Percentiles rank a stretch among this genome's conserved stretches.
These are phyloP conservation scores for Mastacembelus armatus DNA, from an alignment of 2,797 vertebrate genomes.

Conservation along the genomic window DNA sequence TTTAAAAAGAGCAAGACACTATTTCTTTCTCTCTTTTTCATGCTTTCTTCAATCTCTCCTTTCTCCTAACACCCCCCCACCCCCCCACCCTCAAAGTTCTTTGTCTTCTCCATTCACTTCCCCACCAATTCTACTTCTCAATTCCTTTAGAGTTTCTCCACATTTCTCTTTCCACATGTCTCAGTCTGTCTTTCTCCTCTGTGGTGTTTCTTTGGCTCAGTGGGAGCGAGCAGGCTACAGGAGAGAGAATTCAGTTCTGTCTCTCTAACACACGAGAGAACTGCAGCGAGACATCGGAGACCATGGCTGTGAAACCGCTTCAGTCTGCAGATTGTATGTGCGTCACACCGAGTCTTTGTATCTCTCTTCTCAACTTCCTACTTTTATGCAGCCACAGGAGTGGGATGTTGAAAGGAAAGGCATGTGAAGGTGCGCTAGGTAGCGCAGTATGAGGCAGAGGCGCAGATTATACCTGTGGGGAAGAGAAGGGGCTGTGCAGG, in stretches of 20 bases:
- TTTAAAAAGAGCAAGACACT: slow-evolving; percentile 85
- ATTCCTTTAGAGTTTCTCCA: slow-evolving; percentile 72
- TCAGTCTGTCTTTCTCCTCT: slow-evolving; percentile 66
- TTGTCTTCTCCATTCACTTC: slow-evolving; percentile 76
- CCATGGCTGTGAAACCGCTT: slow-evolving; percentile 79
- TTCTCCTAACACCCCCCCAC: slow-evolving; percentile 38
- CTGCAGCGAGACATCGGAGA: slow-evolving; percentile 79
- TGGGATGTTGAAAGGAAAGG: slow-evolving; percentile 83
- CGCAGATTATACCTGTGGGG: slow-evolving; percentile 77
- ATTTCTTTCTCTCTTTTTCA: slow-evolving; percentile 73
- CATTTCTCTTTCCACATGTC: slow-evolving; percentile 68
- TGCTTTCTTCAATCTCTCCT: slow-evolving; percentile 76
- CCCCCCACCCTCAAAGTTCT: slow-evolving; percentile 59
- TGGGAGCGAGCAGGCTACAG: slow-evolving; percentile 72
- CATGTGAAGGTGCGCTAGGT: slow-evolving; percentile 80
- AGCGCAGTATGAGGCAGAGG: slow-evolving; percentile 70
- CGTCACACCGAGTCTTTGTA: slow-evolving; percentile 76
- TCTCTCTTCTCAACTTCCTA: slow-evolving; percentile 74
- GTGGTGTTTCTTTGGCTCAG: slow-evolving; percentile 69
- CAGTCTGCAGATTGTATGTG: slow-evolving; percentile 81
- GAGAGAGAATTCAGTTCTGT: slow-evolving; percentile 78
- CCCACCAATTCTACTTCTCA: slow-evolving; percentile 69
- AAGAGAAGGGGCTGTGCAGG: slow-evolving; percentile 76
- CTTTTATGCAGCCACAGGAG: slow-evolving; percentile 77
- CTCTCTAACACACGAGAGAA: slow-evolving; percentile 76